Evolutionary conservation across 2,797 vertebrate genomes (phyloP), one percentile per base, ranked within the genome.

Genomic region (Sorex maritimensis): DNA sequence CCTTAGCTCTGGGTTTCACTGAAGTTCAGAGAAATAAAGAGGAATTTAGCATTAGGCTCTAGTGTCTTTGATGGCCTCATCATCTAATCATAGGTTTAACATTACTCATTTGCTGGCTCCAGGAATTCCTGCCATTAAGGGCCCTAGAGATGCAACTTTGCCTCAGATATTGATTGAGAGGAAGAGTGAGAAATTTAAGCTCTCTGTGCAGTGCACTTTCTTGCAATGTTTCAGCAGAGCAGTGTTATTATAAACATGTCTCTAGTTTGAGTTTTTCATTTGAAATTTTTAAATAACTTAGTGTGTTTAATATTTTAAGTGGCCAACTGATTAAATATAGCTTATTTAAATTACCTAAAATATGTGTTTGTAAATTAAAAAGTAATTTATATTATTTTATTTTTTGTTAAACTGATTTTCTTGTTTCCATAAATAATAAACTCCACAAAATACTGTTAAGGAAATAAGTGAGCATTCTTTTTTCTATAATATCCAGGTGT

Each of bases 101-200:
- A 99, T 99, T 99, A 99, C 99, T 98, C 98, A 98, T 98, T 98
- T 98, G 97, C 98, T 97, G 98, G 98, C 99, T 99, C 98, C 98
- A 98, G 98, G 98, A 99, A 98, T 99, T 99, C 98, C 98, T 99
- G 99, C 98, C 98, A 99, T 99, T 99, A 99, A 98, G 96, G 98
- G 98, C 99, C 99, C 98, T 96, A 96, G 98, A 99, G 99, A 99
- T 99, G 99, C 99, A 99, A 99, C 98, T 98, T 98, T 98, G 99
- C 98, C 99, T 98, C 98, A 98, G 97, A 98, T 99, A 99, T 99
- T 98, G 99, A 99, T 99, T 99, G 98, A 98, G 97, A 98, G 98
- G 98, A 98, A 98, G 96, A 97, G 98, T 98, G 98, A 98, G 98
- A 99, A 99, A 99, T 98, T 98, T 97, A 98, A 99, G 98, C 98